Evolutionary conservation across 2,888 invertebrate species (phyloP), one percentile per base, ranked within the genome.

Genomic region (Lasiommata megera): DNA sequence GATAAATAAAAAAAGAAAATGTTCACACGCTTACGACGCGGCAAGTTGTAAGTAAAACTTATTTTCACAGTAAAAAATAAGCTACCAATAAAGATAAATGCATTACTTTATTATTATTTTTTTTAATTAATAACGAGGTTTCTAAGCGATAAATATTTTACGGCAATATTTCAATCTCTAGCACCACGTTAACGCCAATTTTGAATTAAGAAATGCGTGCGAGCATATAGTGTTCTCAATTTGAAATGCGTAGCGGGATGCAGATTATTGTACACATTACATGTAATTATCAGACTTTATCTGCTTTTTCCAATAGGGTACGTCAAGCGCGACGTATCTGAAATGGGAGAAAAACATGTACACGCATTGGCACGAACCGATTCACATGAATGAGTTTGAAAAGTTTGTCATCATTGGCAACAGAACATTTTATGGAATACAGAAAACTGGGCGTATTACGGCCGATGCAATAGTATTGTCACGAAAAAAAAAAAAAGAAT

Each of bases 201-300:
- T 31, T 46, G 9, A 11, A 14, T 31, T 38, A 57, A 66, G 62
- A 54, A 55, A 60, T 63, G 59, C 62, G 68, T 69, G 72, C 71
- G 78, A 76, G 78, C 82, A 78, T 66, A 70, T 68, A 70, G 70
- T 74, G 71, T 71, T 72, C 74, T 70, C 74, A 54, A 70, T 72
- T 72, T 75, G 77, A 72, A 81, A 75, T 82, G 82, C 76, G 80
- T 78, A 62, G 64, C 66, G 71, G 71, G 75, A 76, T 74, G 78
- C 69, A 71, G 76, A 77, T 52, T 37, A 18, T 71, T 79, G 83
- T 73, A 71, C 80, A 79, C 80, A 73, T 79, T 81, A 77, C 79
- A 81, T 83, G 68, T 80, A 84, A 87, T 89, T 88, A 88, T 84
- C 83, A 87, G 85, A 85, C 71, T 87, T 84, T 85, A 87, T 88